These are phyloP conservation scores for Timema podura DNA, from an alignment of 2,888 invertebrate genomes.

Conservation along the genomic window DNA sequence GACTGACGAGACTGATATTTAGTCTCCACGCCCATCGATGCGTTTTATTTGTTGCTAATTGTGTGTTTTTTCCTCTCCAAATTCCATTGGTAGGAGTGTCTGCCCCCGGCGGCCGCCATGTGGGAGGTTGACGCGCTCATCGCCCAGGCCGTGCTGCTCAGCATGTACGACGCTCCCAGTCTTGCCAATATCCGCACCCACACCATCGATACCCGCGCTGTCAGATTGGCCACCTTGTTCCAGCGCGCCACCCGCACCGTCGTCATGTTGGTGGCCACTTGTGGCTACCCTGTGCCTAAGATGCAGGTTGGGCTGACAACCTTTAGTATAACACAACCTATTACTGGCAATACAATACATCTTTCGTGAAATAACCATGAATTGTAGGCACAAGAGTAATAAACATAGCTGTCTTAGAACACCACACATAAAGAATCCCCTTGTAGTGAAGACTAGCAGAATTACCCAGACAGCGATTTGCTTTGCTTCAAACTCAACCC, in stretches of 20 bases:
- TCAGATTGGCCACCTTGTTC: constrained; percentile 18
- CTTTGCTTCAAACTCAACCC: too few relatives aligned
- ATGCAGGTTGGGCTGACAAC: constrained; percentile 7
- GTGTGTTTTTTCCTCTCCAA: not conserved
- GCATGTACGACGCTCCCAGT: not conserved
- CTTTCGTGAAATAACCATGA: too few relatives aligned
- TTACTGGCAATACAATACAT: too few relatives aligned
- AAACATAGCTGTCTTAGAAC: too few relatives aligned
- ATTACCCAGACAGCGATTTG: too few relatives aligned
- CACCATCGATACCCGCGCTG: constrained; percentile 10
- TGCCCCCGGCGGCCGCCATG: not conserved
- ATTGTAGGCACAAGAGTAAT: too few relatives aligned
- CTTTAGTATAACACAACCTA: too few relatives aligned
- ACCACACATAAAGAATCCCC: too few relatives aligned
- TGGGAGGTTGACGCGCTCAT: constrained; percentile 20
- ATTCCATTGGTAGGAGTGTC: constrained; percentile 8
- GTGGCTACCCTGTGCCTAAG: constrained; percentile 18
- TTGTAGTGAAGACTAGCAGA: too few relatives aligned
- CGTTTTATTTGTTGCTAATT: not conserved
- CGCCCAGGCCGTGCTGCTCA: constrained; percentile 12
- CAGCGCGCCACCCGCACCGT: constrained; percentile 10
- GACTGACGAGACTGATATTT: too few relatives aligned
- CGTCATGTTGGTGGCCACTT: constrained; percentile 8
- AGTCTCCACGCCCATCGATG: not conserved
- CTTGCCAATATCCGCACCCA: constrained; percentile 9